Percentiles rank a stretch among this genome's conserved stretches.
These are phyloP conservation scores for Ennomos quercinarius DNA, from an alignment of 2,888 invertebrate genomes.

Conservation along the genomic window DNA sequence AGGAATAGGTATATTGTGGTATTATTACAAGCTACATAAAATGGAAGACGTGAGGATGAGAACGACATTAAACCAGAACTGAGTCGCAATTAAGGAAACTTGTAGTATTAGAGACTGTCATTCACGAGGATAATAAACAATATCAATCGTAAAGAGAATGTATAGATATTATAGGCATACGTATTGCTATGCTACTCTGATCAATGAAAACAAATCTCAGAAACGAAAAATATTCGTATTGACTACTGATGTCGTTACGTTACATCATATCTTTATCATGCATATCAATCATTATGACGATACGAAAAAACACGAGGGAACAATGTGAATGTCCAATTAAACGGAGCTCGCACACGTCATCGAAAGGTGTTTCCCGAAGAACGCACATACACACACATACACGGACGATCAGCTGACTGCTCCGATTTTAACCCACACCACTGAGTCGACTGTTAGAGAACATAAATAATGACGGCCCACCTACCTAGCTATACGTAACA, in stretches of 20 bases:
- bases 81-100: background rate
- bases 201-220: conserved; percentile 41
- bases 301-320: conserved; percentile 72
- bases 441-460: conserved; percentile 81
- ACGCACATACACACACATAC: conserved; percentile 74
- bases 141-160: conserved; percentile 15
- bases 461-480: conserved; percentile 85
- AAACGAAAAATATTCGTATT: conserved; percentile 36
- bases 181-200: conserved; percentile 5
- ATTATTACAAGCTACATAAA: too few species aligned
- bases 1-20: too few species aligned
- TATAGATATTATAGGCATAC: background rate
- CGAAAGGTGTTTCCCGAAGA: conserved; percentile 86
- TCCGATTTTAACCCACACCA: conserved; percentile 85
- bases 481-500: conserved; percentile 83
- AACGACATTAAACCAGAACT: too few species aligned
- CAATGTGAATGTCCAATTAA: conserved; percentile 85
- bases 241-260: conserved; percentile 40
- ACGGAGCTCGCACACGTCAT: conserved; percentile 83
- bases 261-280: conserved; percentile 49
- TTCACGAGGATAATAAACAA: conserved; percentile 21
- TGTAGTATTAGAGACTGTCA: conserved; percentile 6
- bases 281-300: conserved; percentile 58
- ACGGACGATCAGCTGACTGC: conserved; percentile 81
- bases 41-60: too few species aligned